These are phyloP conservation scores for Planococcus citri DNA, from an alignment of 1,140 invertebrate species.

Conservation along the genomic window DNA sequence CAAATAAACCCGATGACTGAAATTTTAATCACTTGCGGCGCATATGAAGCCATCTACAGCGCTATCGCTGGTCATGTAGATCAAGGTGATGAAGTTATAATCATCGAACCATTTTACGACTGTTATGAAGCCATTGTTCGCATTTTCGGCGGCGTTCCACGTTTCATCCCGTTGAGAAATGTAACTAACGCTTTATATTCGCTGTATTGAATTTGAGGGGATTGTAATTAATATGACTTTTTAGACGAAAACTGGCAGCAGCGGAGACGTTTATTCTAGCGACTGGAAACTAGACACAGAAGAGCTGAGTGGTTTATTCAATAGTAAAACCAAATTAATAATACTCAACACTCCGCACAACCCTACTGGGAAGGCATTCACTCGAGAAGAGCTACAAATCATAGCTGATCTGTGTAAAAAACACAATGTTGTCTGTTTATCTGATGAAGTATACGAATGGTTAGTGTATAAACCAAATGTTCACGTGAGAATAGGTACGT, in stretches of 20 bases:
- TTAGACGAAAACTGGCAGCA: not conserved
- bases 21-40: slow-evolving; percentile 77
- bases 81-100: slow-evolving; percentile 81
- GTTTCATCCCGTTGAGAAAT: slow-evolving; percentile 75
- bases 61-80: slow-evolving; percentile 73
- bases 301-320: slow-evolving; percentile 77
- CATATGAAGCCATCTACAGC: slow-evolving; percentile 83
- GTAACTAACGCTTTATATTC: slow-evolving; percentile 37
- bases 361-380: slow-evolving; percentile 85
- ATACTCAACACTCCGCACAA: slow-evolving; percentile 95
- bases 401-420: slow-evolving; percentile 83
- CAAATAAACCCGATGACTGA: slow-evolving; percentile 69
- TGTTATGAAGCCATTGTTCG: slow-evolving; percentile 93
- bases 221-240: not conserved
- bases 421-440: slow-evolving; percentile 79
- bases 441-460: slow-evolving; percentile 99
- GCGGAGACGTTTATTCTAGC: slow-evolving; percentile 39
- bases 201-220: no score
- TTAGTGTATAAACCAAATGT: slow-evolving; percentile 74
- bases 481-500: slow-evolving; percentile 77
- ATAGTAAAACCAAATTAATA: slow-evolving; percentile 81
- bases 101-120: slow-evolving; percentile 97
- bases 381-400: slow-evolving; percentile 50
- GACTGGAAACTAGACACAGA: slow-evolving; percentile 81
- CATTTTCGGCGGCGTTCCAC: slow-evolving; percentile 71